Conservation (phyloP, 2,888 invertebrate genomes). For the Harpagoxenus sublaevis region DNA sequence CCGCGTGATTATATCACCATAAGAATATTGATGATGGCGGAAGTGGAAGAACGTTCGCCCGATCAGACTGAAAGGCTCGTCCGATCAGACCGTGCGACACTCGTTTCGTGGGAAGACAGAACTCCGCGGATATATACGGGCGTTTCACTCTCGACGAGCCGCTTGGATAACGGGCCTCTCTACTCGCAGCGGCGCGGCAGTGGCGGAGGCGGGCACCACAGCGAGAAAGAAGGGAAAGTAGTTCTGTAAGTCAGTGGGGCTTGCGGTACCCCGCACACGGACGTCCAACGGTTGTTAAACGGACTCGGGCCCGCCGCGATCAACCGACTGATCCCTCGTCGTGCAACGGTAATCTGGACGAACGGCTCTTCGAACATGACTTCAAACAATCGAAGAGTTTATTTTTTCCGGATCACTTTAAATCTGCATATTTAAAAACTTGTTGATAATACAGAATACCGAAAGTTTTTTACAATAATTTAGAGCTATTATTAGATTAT, state of each 20-base stretch:
- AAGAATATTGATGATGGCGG: constrained; percentile 16
- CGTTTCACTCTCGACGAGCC: constrained; percentile 82
- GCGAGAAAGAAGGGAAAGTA: constrained; percentile 85
- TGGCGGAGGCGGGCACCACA: constrained; percentile 60
- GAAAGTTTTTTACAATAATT: not conserved
- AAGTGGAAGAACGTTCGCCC: constrained; percentile 35
- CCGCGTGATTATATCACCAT: constrained; percentile 16
- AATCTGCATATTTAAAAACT: not conserved
- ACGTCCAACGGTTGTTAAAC: constrained; percentile 70
- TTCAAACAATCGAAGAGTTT: not conserved
- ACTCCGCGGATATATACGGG: constrained; percentile 58
- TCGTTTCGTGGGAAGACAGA: constrained; percentile 72
- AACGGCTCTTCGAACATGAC: constrained; percentile 17
- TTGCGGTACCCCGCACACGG: constrained; percentile 79
- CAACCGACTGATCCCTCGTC: constrained; percentile 32
- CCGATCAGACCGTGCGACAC: constrained; percentile 33
- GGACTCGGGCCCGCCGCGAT: constrained; percentile 60
- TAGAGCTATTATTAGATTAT: not conserved
- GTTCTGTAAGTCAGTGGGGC: constrained; percentile 86
- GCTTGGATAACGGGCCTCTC: constrained; percentile 81
- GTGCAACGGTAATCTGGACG: constrained; percentile 68
- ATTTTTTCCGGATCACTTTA: not conserved
- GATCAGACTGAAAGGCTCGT: constrained; percentile 18
- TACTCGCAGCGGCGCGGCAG: constrained; percentile 66
- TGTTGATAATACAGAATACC: not conserved